Evolutionary conservation across 2,888 invertebrate species (phyloP).

Genomic region (Gastrophysa polygoni): DNA sequence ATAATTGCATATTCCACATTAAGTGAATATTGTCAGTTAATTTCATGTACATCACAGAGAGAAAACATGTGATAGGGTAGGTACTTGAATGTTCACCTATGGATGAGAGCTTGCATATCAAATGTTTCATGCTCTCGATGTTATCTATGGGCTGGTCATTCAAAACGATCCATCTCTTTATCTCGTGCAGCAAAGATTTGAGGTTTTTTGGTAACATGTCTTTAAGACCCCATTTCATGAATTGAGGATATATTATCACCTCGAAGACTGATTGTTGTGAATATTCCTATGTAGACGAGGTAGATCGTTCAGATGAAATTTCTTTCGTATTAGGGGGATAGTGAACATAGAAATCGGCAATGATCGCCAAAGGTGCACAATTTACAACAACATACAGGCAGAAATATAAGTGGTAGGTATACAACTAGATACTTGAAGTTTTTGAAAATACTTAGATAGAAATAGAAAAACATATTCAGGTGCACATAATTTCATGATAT

Average conservation of each 20-base stretch:
- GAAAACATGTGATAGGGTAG: slow-evolving; percentile 17
- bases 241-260: not conserved
- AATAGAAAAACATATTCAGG: too few species aligned
- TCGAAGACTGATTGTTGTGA: too few species aligned
- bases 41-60: slow-evolving; percentile 52
- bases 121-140: not conserved
- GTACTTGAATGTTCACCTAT: not conserved
- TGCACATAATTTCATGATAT: too few species aligned
- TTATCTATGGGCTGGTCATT: not conserved
- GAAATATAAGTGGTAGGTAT: not conserved
- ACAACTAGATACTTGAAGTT: slow-evolving; percentile 1
- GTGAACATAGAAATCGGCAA: not conserved
- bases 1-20: slow-evolving; percentile 37
- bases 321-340: not conserved
- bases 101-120: not conserved
- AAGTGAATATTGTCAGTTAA: slow-evolving; percentile 49
- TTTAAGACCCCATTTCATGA: too few species aligned
- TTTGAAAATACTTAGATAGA: slow-evolving; percentile 5
- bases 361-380: slow-evolving; percentile 7
- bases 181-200: not conserved
- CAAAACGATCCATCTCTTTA: not conserved
- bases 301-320: not conserved
- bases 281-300: not conserved
- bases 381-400: slow-evolving; percentile 11
- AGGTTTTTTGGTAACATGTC: too few species aligned